These are phyloP conservation scores for Bos javanicus DNA, from an alignment of 2,113 vertebrate genomes.

Conservation along the genomic window DNA sequence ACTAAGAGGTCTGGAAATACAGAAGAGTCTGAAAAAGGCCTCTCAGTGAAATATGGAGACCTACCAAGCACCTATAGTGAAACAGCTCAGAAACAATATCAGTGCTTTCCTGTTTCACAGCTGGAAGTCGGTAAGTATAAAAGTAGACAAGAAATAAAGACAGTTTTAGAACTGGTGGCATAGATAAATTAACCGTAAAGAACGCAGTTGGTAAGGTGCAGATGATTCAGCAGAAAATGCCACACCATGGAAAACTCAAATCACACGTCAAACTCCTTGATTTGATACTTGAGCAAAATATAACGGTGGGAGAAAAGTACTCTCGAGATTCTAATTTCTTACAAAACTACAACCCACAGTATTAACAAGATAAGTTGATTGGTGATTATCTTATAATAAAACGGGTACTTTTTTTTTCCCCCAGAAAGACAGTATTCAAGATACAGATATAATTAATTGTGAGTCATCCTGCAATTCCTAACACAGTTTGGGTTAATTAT, in stretches of 20 bases:
- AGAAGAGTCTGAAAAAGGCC: neutral
- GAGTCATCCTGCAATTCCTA: neutral
- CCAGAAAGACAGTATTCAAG: neutral
- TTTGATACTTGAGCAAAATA: neutral
- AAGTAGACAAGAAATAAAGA: neutral
- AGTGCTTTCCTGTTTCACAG: neutral
- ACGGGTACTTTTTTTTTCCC: fast-evolving
- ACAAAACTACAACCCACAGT: neutral
- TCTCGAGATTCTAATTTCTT: conserved; percentile 1
- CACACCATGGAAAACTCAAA: neutral
- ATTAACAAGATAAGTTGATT: neutral
- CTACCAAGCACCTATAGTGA: neutral
- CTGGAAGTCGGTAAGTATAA: neutral
- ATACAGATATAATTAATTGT: neutral
- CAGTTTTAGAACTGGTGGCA: neutral
- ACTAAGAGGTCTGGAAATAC: neutral
- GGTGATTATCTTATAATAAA: neutral
- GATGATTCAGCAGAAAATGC: neutral
- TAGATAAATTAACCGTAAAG: neutral
- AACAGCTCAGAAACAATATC: neutral
- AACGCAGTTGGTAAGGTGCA: neutral
- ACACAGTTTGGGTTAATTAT: neutral
- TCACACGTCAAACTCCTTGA: neutral
- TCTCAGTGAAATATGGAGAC: neutral
- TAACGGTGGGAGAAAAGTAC: neutral